Conservation (phyloP, 2,113 vertebrate genomes). For the Struthidea cinerea region DNA sequence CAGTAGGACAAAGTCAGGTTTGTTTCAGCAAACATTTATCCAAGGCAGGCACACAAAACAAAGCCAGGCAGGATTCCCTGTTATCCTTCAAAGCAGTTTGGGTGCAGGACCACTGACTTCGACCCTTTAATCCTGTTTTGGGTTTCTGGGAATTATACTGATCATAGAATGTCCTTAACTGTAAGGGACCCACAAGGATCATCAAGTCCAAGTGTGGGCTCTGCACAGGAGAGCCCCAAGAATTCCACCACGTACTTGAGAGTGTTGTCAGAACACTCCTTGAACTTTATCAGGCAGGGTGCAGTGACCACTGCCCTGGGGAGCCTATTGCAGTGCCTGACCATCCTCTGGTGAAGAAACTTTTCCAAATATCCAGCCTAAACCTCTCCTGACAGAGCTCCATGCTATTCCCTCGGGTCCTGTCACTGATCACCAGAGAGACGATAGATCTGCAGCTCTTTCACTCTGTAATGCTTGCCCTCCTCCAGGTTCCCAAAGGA, state of each 20-base stretch:
- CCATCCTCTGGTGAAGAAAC: background rate
- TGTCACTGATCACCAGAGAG: background rate
- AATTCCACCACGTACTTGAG: background rate
- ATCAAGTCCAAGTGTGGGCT: background rate
- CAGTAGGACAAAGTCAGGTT: background rate
- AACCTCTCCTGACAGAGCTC: background rate
- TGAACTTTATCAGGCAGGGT: background rate
- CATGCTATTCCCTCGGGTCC: background rate
- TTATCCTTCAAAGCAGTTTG: background rate
- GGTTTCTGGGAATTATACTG: background rate
- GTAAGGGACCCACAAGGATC: background rate
- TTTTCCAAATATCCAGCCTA: background rate
- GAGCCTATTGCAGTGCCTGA: background rate
- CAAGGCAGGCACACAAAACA: background rate
- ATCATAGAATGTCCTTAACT: background rate
- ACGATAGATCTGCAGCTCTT: background rate
- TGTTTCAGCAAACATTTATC: background rate
- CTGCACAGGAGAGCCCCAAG: background rate
- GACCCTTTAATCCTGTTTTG: background rate
- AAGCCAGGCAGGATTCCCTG: background rate
- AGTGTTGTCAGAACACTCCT: background rate
- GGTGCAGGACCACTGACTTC: background rate
- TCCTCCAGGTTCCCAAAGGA: background rate
- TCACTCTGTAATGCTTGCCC: rapidly evolving
- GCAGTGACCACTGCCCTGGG: background rate